Base-by-base conservation (phyloP, 2,113 vertebrate genomes). In the Psophia crepitans region DNA sequence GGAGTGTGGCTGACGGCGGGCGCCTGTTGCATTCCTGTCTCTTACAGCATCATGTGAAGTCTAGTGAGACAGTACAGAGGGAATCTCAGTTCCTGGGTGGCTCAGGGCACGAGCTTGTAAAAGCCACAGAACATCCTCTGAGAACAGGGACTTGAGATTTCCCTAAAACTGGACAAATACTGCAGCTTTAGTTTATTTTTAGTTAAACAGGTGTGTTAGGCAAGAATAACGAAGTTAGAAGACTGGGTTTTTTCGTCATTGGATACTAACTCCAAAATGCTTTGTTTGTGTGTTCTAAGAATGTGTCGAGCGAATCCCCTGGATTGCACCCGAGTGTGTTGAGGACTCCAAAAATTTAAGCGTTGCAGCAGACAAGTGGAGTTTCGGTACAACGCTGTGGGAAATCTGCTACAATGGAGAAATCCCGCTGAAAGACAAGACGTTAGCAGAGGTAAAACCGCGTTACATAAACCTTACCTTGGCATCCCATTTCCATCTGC, bases 341-440 rank as follows among this genome's bases (percentile, higher is more conserved):
- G 98, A 99, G 64, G 99, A 98, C 79, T 92, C 97, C 27, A 98
- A 98, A 28, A 98, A 98, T 73, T 94, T 99, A 79, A 99, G 98
- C 4, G 93, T 99, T 48, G 99, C 99, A 11, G 99, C 99, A 8
- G 99, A 99, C 37, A 99, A 99, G 64, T 99, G 99, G 99, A 99
- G 99, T 46, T 99, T 99, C 64, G 99, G 99, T 12, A 99, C 99
- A 48, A 99, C 99, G 0, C 99, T 99, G 96, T 99, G 99, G 99
- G 99, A 99, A 93, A 99, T 99, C 96, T 99, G 99, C 96, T 99
- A 99, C 16, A 99, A 99, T 20, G 99, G 99, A 92, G 99, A 99
- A 87, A 98, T 98, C 12, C 99, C 99, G 1, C 98, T 99, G n/a
- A 99, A 99, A 94, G 99, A 99, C 68, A 99, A 99, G 98, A 99